Evolutionary conservation across 92 coral and sea anemone species (phyloP).

Genomic region (Ricordea florida): DNA sequence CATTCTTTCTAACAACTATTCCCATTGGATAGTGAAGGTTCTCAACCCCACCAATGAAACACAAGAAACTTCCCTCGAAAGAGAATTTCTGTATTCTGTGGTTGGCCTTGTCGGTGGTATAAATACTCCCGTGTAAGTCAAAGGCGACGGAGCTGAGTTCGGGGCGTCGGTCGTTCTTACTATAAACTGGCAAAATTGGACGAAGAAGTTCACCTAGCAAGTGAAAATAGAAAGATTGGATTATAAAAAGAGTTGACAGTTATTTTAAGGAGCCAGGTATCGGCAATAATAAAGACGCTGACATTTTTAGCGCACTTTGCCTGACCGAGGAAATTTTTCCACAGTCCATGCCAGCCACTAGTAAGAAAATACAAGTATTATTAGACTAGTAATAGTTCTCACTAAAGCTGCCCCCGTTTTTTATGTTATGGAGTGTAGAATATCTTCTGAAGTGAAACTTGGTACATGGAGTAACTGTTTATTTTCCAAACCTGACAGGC

Average conservation of each 20-base stretch:
- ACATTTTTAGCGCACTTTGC: too few relatives aligned
- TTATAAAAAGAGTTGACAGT: background rate
- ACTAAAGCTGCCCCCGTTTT: too few relatives aligned
- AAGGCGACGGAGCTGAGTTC: constrained; percentile 77
- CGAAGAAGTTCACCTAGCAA: constrained; percentile 78
- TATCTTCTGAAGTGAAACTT: too few relatives aligned
- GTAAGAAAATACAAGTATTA: too few relatives aligned
- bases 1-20: constrained; percentile 74
- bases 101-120: constrained; percentile 88
- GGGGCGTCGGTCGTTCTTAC: constrained; percentile 90
- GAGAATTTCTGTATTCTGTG: constrained; percentile 85
- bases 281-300: too few relatives aligned
- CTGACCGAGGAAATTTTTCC: too few relatives aligned
- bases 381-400: too few relatives aligned
- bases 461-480: too few relatives aligned
- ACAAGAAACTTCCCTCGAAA: constrained; percentile 77
- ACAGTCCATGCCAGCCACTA: too few relatives aligned
- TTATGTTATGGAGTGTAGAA: too few relatives aligned
- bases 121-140: constrained; percentile 63
- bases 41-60: constrained; percentile 85
- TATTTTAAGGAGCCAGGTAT: too few relatives aligned
- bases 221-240: background rate
- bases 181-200: constrained; percentile 85
- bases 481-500: too few relatives aligned
- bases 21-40: constrained; percentile 80